Evolutionary conservation across 2,888 invertebrate species (phyloP).

Genomic region (Electrophaes corylata): DNA sequence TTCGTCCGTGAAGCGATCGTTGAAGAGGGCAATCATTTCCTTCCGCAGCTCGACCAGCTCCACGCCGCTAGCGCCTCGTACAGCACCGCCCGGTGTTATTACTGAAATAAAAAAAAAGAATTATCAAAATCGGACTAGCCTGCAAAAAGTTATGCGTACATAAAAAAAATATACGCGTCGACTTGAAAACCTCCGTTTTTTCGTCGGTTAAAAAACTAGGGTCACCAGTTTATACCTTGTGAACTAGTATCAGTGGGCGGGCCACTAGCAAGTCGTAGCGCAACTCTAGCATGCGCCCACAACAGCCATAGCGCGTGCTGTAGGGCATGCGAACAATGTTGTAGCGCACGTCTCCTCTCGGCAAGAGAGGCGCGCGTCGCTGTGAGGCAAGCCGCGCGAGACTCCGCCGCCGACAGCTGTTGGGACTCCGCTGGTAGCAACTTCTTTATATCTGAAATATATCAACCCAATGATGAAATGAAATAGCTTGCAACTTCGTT

Average conservation of each 20-base stretch:
- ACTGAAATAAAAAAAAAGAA: slow-evolving; percentile 43
- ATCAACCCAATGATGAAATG: too few species aligned
- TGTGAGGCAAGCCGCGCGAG: slow-evolving; percentile 48
- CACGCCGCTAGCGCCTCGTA: slow-evolving; percentile 51
- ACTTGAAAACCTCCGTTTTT: too few species aligned
- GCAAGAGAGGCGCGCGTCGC: slow-evolving; percentile 46
- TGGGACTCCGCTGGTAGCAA: slow-evolving; percentile 56
- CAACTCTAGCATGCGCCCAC: slow-evolving; percentile 91
- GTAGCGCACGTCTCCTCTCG: slow-evolving; percentile 80
- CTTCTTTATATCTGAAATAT: slow-evolving; percentile 79
- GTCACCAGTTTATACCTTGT: too few species aligned
- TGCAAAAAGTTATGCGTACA: too few species aligned
- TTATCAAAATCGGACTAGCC: too few species aligned
- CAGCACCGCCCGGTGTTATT: slow-evolving; percentile 44
- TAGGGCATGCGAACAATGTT: slow-evolving; percentile 86
- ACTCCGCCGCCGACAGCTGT: slow-evolving; percentile 50
- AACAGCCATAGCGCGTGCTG: slow-evolving; percentile 89
- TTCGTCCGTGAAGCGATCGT: slow-evolving; percentile 91
- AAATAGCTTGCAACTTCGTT: too few species aligned
- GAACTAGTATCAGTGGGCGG: slow-evolving; percentile 28
- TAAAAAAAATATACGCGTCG: too few species aligned
- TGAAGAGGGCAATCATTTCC: slow-evolving; percentile 89
- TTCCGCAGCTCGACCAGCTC: slow-evolving; percentile 88
- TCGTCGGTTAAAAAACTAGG: too few species aligned
- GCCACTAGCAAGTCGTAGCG: slow-evolving; percentile 86